Evolutionary conservation across 2,888 invertebrate genomes (phyloP).

Genomic region (Mythimna lalbum): DNA sequence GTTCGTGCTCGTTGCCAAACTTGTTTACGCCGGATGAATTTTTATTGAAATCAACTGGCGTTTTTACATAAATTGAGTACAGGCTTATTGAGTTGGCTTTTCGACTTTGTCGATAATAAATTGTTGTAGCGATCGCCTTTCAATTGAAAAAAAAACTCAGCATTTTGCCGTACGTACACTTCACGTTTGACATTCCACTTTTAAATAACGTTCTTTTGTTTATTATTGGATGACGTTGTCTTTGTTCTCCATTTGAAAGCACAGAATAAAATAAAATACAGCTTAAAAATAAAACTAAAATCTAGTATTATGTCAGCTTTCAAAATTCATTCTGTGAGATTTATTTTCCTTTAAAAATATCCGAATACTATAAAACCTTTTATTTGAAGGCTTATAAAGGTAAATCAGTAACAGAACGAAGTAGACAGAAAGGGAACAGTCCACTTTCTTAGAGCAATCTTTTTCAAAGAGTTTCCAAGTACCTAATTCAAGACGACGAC

Average conservation of each 20-base stretch:
- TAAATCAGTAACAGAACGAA: background rate
- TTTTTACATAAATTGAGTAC: conserved; percentile 65
- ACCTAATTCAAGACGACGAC: conserved; percentile 1
- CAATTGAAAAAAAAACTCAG: conserved; percentile 36
- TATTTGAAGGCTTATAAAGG: background rate
- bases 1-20: conserved; percentile 65
- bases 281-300: background rate
- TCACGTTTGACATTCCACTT: conserved; percentile 18
- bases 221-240: background rate
- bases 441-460: conserved; percentile 9
- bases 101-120: conserved; percentile 56
- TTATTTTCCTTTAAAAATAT: conserved; percentile 9
- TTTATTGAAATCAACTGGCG: conserved; percentile 66
- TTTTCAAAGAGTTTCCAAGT: conserved; percentile 13
- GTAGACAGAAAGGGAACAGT: background rate
- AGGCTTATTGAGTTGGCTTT: conserved; percentile 62
- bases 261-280: background rate
- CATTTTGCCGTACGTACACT: conserved; percentile 18
- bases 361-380: background rate
- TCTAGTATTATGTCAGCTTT: background rate
- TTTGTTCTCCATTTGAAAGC: background rate
- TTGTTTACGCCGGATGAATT: conserved; percentile 65
- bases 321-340: background rate
- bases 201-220: conserved; percentile 1
- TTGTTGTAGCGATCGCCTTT: conserved; percentile 50